A percentile compares a stretch with the other conserved stretches of the same genome.
Evolutionary conservation across 1,140 invertebrate genomes (phyloP).

Genomic region (Phymastichus coffea): DNA sequence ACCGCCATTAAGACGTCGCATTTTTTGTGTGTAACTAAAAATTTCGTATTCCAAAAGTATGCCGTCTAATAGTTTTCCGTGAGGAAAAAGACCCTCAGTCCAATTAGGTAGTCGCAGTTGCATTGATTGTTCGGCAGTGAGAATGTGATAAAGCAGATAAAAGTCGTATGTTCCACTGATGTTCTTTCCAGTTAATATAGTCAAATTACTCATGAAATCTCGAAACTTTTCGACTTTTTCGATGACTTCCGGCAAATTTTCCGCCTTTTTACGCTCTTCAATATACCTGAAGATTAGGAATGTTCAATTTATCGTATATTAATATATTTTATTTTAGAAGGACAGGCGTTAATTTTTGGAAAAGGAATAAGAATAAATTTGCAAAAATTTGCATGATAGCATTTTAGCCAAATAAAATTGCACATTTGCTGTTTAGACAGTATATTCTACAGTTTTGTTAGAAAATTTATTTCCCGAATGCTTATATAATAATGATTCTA

Average conservation of each 20-base stretch:
- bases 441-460: too few relatives aligned
- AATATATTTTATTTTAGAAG: too few relatives aligned
- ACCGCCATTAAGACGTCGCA: constrained; percentile 50
- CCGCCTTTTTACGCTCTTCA: constrained; percentile 8
- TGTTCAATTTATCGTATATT: too few relatives aligned
- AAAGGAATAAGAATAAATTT: too few relatives aligned
- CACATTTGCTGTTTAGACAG: too few relatives aligned
- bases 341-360: too few relatives aligned
- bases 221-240: background rate
- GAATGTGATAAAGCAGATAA: constrained; percentile 39
- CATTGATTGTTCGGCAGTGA: constrained; percentile 32
- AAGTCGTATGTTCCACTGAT: constrained; percentile 32
- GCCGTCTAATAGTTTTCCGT: background rate
- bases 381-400: too few relatives aligned
- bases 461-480: too few relatives aligned
- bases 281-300: constrained; percentile 29
- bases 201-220: constrained; percentile 33
- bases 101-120: constrained; percentile 39
- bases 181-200: constrained; percentile 35
- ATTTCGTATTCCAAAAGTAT: constrained; percentile 44
- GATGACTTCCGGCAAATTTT: constrained; percentile 3
- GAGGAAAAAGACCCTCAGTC: constrained; percentile 37
- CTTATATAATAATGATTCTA: too few relatives aligned
- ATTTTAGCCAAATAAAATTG: too few relatives aligned
- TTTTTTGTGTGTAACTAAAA: constrained; percentile 49